Percentiles rank a stretch among this genome's conserved stretches.
These are phyloP conservation scores for Phalacrocorax pelagicus DNA, from an alignment of 2,113 vertebrate species.

Conservation along the genomic window DNA sequence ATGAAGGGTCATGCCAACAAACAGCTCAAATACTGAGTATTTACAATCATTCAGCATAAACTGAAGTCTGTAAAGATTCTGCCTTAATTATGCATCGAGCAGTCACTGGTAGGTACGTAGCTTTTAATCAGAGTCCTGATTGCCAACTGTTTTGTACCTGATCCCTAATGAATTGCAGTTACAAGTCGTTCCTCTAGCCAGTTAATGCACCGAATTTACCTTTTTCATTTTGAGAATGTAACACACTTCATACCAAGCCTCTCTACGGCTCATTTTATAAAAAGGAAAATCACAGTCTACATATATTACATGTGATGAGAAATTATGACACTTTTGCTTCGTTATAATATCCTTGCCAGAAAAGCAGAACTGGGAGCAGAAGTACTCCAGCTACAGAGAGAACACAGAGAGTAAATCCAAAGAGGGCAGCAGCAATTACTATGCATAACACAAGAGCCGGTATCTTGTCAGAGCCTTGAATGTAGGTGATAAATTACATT, in stretches of 20 bases:
- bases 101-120: not conserved
- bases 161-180: not conserved
- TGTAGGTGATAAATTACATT: conserved; percentile 54
- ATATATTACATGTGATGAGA: not conserved
- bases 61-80: not conserved
- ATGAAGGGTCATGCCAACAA: not conserved
- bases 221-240: not conserved
- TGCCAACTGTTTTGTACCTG: not conserved
- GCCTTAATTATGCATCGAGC: not conserved
- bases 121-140: not conserved
- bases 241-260: not conserved
- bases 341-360: not conserved
- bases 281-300: not conserved
- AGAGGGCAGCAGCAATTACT: conserved; percentile 35
- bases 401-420: not conserved
- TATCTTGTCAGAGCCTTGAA: conserved; percentile 41
- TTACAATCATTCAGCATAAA: not conserved
- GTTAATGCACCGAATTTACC: not conserved
- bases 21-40: not conserved
- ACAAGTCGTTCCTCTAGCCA: not conserved
- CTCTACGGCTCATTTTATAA: not conserved
- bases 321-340: not conserved
- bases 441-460: conserved; percentile 17
- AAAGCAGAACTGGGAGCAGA: not conserved
- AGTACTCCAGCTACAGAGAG: not conserved